Evolutionary conservation across 2,113 vertebrate species (phyloP), one percentile per base, ranked within the genome.

Genomic region (Calidris pugnax): DNA sequence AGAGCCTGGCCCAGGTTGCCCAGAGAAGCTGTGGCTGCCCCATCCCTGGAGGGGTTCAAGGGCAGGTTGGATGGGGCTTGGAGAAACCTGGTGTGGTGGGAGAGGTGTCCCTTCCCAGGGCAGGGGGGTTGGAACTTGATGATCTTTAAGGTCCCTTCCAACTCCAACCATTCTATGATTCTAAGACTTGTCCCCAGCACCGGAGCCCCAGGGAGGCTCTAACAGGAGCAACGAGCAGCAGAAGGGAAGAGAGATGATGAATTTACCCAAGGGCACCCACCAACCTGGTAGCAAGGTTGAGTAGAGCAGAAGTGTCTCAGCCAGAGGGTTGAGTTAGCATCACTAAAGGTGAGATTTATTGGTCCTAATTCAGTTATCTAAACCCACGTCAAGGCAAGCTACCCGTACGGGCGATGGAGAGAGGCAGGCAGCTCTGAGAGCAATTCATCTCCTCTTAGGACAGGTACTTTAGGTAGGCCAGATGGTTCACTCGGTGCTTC

Each of bases 371-470:
- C n/a, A 48, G 71, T 89, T 93, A 47, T 53, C 66, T 28, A 64
- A 68, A 57, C 24, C 24, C 53, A 62, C n/a, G 69, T 6, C 22
- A 51, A 84, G 83, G 62, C 9, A 69, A 28, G 30, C 32, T 71
- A 24, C 20, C 33, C 4, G 1, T 33, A 22, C 1, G 71, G 47
- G 63, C 33, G 39, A 35, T 4, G 16, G 63, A 62, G 57, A 66
- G 39, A 64, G 60, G 4, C 39, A 32, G 56, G 67, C 67, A 84
- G 62, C 73, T 55, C 77, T 0, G 28, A 72, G 48, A 81, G 84
- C 79, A 51, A 85, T 93, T 55, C 39, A 59, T 91, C 85, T 85
- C 43, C 80, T 89, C 85, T 27, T 19, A 63, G 85, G 80, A 89
- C 71, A 78, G 69, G 71, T 50, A 37, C 48, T 85, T 82, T 15